Evolutionary conservation across 2,113 vertebrate genomes (phyloP).

Genomic region (Petrocephalus microphthalmus): DNA sequence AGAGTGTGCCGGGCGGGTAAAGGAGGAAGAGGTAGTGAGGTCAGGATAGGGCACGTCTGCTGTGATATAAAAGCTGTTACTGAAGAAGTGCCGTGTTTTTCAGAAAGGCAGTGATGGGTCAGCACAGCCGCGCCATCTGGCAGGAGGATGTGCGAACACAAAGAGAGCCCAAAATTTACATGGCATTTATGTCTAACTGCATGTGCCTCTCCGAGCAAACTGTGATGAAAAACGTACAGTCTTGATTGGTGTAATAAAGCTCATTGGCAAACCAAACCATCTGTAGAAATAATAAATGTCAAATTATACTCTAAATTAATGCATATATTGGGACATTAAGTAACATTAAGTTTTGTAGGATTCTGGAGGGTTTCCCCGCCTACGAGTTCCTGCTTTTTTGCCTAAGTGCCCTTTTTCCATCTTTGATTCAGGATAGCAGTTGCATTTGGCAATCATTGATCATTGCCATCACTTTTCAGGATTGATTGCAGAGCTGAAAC

Average conservation of each 20-base stretch:
- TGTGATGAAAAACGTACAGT: background rate
- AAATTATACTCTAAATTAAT: background rate
- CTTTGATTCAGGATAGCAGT: background rate
- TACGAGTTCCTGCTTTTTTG: background rate
- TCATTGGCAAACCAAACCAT: background rate
- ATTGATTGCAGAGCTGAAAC: background rate
- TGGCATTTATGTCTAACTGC: background rate
- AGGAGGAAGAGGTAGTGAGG: background rate
- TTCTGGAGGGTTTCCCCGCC: background rate
- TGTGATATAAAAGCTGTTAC: background rate
- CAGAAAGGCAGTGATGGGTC: background rate
- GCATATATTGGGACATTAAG: background rate
- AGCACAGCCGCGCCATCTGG: background rate
- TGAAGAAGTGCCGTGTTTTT: conserved; percentile 1
- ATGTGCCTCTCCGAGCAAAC: background rate
- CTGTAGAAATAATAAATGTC: background rate
- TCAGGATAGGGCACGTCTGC: background rate
- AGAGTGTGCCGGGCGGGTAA: background rate
- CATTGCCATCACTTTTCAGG: background rate
- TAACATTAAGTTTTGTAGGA: background rate
- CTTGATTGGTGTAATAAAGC: background rate
- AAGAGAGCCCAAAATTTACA: background rate
- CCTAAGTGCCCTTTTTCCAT: background rate
- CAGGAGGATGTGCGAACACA: background rate
- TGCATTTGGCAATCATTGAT: background rate